Base-by-base conservation (phyloP, 2,888 invertebrate genomes). In the Caenorhabditis virilis region DNA sequence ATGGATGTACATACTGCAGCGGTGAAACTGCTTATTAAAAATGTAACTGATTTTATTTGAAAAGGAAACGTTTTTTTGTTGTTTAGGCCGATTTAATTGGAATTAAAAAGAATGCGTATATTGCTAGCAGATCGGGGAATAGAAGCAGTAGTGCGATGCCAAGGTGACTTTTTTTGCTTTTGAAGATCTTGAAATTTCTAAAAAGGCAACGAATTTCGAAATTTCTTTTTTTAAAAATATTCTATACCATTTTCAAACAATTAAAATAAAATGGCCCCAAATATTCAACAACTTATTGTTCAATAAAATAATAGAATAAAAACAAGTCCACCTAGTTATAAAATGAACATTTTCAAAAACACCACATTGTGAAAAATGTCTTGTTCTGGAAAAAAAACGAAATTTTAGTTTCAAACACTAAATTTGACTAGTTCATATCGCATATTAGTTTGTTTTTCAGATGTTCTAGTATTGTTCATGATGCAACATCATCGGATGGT, bases 1-100 rank as follows among this genome's bases (percentile, higher is more conserved):
- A 60, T 60, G 49, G 39, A 60, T 42, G 53, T 65, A 9, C 52
- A 56, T 20, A 39, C 48, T 35, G 60, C 57, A n/a, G 65, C 60
- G 9, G 59, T 65, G n/a, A 52, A 56, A 11, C 16, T 65, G 5
- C 43, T 65, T 26, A 65, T 65, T 9, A 65, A 49, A 5, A 65
- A 65, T 53, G 65, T 65, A n/a, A 20, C 13, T 20, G 9, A 30
- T 30, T 35, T 45, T 55, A 15, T 36, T 41, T 26, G 26, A 16
- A 49, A 16, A 22, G 36, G 22, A 18, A 25, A 25, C 18, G 11
- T 33, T 43, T 36, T 52, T 30, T n/a, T n/a, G n/a, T n/a, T n/a
- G n/a, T n/a, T 25, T 27, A 64, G 64, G 65, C 65, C 27, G 60
- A 60, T 48, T 41, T 49, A 5, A 60, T 65, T 30, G 60, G 65